A percentile compares a stretch with the other conserved stretches of the same genome.
These are phyloP conservation scores for Theodoxus fluviatilis DNA, from an alignment of 2,888 invertebrate genomes.

Conservation along the genomic window DNA sequence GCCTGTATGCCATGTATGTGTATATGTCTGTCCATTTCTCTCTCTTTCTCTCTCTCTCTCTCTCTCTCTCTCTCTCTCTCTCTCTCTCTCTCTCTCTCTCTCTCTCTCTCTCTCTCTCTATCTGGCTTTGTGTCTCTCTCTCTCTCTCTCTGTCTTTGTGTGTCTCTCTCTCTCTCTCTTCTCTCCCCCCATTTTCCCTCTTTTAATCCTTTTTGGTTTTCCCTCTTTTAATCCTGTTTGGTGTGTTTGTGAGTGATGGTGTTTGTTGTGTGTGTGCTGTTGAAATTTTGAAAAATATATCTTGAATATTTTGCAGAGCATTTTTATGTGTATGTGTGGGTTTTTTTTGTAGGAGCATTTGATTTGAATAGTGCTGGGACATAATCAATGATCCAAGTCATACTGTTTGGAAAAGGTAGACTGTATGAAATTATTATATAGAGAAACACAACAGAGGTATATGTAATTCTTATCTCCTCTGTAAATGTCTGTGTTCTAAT, in stretches of 20 bases:
- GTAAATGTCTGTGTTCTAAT: too few species aligned
- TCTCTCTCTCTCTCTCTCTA: not conserved
- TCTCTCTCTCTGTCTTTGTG: not conserved
- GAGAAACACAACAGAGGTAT: too few species aligned
- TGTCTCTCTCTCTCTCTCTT: not conserved
- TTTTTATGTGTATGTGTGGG: too few species aligned
- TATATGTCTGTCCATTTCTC: not conserved
- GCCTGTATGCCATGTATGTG: not conserved
- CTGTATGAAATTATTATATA: too few species aligned
- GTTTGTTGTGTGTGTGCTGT: not conserved
- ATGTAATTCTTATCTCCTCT: too few species aligned
- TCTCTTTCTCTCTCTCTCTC: not conserved
- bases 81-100: conserved; percentile 15
- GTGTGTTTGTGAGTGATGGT: not conserved
- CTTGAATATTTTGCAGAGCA: too few species aligned
- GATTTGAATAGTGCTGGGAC: too few species aligned
- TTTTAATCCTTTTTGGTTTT: not conserved
- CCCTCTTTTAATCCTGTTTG: not conserved
- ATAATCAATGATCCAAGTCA: too few species aligned
- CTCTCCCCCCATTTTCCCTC: not conserved
- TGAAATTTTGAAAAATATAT: not conserved
- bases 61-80: not conserved
- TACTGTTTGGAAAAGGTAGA: too few species aligned
- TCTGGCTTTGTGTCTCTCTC: not conserved
- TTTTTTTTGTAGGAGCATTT: not conserved